Base-by-base conservation (phyloP, 1,140 invertebrate genomes). In the Pseudobourletiella spinata region DNA sequence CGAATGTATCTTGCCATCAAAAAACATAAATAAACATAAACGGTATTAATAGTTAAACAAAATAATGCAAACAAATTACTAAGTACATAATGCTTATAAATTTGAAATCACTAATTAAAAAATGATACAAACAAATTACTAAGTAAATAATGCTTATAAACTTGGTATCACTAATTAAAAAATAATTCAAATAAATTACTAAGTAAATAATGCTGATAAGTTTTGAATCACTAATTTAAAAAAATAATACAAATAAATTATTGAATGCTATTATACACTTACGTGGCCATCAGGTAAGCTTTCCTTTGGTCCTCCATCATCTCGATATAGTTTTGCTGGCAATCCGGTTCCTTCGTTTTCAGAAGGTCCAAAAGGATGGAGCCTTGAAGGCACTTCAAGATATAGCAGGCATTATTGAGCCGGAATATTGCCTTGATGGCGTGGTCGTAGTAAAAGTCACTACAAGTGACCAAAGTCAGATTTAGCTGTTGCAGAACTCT, bases 341-440 rank as follows among this genome's bases (percentile, higher is more conserved):
- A 91, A 42, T 87, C 86, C 2, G 88, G 86, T 73, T 91, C 88
- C 30, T 85, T 86, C 25, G 87, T 74, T 46, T 83, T 77, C 24
- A 93, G 82, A 25, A 93, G 75, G 61, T 90, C 87, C 70, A 96
- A 77, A 2, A 97, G 76, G 2, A 84, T 85, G 63, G 87, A 91
- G 64, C 87, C 82, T 69, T 90, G 85, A 24, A 95, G 76, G 39
- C 89, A 88, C 77, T 92, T 93, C 6, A 95, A 76, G 59, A 97
- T 86, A 72, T 97, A 95, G 76, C 95, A 87, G 63, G 90, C 90
- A 74, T 96, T 96, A 75, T 95, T 95, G 20, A 95, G 76, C 3
- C 89, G 80, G 73, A 95, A 95, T 32, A 95, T 82, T 46, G 90
- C 85, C 71, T 88, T 86, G 11, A 95, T 79, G 24, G 85, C 86